These are phyloP conservation scores for Zeuzera pyrina DNA, from an alignment of 2,888 invertebrate genomes.

Conservation along the genomic window DNA sequence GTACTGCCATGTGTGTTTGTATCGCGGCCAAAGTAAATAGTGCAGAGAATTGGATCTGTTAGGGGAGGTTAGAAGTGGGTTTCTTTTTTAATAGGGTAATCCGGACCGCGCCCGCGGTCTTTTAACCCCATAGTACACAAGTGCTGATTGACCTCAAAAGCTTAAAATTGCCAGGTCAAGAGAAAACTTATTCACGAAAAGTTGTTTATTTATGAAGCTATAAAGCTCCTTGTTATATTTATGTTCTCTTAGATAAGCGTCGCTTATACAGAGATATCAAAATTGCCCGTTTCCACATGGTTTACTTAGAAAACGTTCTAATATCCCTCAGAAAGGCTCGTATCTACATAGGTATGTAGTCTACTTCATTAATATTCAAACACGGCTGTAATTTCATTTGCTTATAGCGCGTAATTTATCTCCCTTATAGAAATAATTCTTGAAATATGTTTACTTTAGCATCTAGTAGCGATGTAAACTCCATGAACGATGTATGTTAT, in stretches of 20 bases:
- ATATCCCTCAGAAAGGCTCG: conserved; percentile 12
- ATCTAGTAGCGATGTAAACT: too few species aligned
- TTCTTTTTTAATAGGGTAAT: conserved; percentile 41
- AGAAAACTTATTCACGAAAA: conserved; percentile 24
- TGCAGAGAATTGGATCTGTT: conserved; percentile 22
- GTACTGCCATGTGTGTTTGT: conserved; percentile 28
- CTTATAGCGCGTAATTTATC: conserved; percentile 24
- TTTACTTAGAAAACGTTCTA: conserved; percentile 20
- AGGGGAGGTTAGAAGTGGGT: conserved; percentile 36
- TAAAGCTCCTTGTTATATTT: conserved; percentile 21
- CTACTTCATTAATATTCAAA: conserved; percentile 24
- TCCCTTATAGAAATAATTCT: neutral
- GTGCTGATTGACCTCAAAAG: conserved; percentile 59
- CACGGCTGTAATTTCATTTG: conserved; percentile 18
- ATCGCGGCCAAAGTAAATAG: conserved; percentile 32
- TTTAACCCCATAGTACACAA: conserved; percentile 46
- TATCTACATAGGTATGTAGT: conserved; percentile 24
- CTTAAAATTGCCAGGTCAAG: conserved; percentile 36
- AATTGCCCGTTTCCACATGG: conserved; percentile 14
- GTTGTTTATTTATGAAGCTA: conserved; percentile 43
- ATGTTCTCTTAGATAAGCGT: conserved; percentile 17
- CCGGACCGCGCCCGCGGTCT: conserved; percentile 51
- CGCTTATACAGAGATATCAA: conserved; percentile 7
- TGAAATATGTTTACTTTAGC: too few species aligned
- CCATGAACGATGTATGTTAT: neutral